Base-by-base conservation (phyloP, 2,888 invertebrate species). In the Acleris sparsana region DNA sequence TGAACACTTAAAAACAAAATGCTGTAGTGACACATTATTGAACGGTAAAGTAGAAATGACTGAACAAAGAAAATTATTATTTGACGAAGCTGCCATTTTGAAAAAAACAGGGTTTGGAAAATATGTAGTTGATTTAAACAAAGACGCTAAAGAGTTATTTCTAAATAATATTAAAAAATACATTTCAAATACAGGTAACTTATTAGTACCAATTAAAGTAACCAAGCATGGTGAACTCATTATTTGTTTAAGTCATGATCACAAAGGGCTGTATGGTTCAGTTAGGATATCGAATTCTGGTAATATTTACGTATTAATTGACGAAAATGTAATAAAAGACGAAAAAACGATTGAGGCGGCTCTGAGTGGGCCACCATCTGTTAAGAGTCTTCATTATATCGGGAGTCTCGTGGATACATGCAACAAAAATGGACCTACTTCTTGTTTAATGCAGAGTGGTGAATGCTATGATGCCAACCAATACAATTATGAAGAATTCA, bases 271-370 rank as follows among this genome's bases (percentile, higher is more conserved):
- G 53, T 76, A 76, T 68, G 82, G 80, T 44, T 78, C 80, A 22
- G 71, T 89, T 20, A 87, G 83, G 75, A 80, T 87, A 5, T 80
- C 84, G 43, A 67, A 77, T 11, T 86, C 87, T 1, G 86, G 86
- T 20, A 85, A 83, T 69, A 78, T 88, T 70, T 84, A 78, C 63
- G 70, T 86, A 17, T 67, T 77, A 17, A 71, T 85, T 20, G 77
- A 85, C 63, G 76, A 84, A 63, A 70, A 72, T 43, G 46, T 71
- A 20, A 62, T 77, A 3, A 72, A 76, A 69, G 62, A 58, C 9
- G 72, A 62, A 11, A 63, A 65, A 16, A 44, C 68, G 55, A n/a
- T 39, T 2, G 13, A 57, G 20, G 22, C 46, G 5, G 55, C n/a
- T 11, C 33, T 44, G 16, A 51, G 57, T 25, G 51, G 56, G 56